Percentiles rank a stretch among this genome's conserved stretches.
Evolutionary conservation across 2,113 vertebrate species (phyloP).

Genomic region (Hyperopisus bebe): DNA sequence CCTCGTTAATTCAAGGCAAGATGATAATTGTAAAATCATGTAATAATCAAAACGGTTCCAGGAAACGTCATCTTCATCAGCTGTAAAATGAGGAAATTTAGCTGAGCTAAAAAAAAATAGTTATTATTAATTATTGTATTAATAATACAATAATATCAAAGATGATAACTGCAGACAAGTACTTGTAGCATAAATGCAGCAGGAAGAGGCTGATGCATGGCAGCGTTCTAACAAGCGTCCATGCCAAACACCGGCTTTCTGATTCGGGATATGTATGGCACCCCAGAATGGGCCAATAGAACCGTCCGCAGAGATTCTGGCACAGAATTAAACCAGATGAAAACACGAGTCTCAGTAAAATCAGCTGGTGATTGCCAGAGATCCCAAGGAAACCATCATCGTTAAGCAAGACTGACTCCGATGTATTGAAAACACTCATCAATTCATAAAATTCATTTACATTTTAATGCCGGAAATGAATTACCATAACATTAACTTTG

Average conservation of each 20-base stretch:
- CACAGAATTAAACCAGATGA: not conserved
- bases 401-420: not conserved
- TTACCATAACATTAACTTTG: not conserved
- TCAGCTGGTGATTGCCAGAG: not conserved
- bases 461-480: not conserved
- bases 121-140: too few relatives aligned
- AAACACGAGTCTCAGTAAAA: not conserved
- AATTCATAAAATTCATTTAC: not conserved
- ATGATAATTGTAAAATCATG: not conserved
- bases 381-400: not conserved
- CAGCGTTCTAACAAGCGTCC: not conserved
- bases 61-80: not conserved
- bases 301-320: not conserved
- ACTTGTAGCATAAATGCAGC: not conserved
- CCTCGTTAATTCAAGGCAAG: not conserved
- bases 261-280: not conserved
- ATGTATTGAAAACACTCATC: slow-evolving; percentile 1
- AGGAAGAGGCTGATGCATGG: not conserved
- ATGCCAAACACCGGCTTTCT: not conserved
- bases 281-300: not conserved
- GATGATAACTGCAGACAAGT: not conserved
- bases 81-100: not conserved
- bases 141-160: not conserved
- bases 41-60: not conserved
- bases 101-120: not conserved